phyloP scores from a whole-genome alignment of 2,113 vertebrate species.

The Cichladusa arquata region DNA sequence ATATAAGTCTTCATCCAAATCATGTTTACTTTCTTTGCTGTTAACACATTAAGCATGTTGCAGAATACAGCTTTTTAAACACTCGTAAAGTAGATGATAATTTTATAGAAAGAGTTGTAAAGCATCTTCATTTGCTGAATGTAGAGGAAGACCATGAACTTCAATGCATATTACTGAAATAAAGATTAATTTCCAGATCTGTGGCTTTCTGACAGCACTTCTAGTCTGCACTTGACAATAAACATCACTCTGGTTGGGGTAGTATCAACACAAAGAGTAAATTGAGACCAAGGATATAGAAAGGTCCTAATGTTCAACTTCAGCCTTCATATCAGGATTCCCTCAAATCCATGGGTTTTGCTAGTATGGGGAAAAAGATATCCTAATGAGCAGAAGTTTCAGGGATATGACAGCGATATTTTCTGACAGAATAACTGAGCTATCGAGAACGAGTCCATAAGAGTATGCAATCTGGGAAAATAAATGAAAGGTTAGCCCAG shows the following conservation, averaged over 20 bases:
- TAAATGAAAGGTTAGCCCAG: not conserved
- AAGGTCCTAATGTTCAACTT: not conserved
- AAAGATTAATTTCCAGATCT: not conserved
- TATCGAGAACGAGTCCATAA: not conserved
- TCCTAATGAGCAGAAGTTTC: not conserved
- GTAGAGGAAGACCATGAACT: not conserved
- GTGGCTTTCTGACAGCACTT: not conserved
- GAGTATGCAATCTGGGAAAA: not conserved
- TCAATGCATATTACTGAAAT: not conserved
- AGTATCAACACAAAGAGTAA: not conserved
- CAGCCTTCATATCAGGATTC: not conserved
- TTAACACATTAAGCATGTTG: not conserved
- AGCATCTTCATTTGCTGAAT: not conserved
- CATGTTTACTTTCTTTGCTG: not conserved
- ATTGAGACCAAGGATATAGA: not conserved
- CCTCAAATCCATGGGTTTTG: not conserved
- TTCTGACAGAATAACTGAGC: not conserved
- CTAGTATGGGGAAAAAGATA: not conserved
- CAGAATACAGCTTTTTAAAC: not conserved
- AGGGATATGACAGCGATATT: not conserved
- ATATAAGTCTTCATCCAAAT: not conserved
- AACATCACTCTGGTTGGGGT: not conserved
- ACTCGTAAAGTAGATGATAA: rapidly evolving
- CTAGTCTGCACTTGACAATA: not conserved
- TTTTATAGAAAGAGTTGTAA: not conserved